Conservation (phyloP, 2,797 vertebrate species). For the Cyprinodon diabolis region DNA sequence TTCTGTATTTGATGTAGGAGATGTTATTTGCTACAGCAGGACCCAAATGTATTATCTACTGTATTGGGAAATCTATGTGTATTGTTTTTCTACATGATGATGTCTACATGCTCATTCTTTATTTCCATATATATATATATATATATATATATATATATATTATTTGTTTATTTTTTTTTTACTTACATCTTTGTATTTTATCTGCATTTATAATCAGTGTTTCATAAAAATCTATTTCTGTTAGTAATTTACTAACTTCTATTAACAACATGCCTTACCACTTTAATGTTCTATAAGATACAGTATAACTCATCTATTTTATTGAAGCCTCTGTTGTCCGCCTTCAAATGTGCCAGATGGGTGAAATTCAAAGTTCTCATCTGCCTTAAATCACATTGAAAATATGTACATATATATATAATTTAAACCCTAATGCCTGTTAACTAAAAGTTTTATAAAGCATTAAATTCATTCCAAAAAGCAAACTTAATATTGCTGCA, state of each 20-base stretch:
- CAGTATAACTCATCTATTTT: not conserved
- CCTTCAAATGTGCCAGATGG: not conserved
- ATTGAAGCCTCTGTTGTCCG: not conserved
- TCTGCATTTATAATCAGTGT: too few relatives aligned
- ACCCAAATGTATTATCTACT: too few relatives aligned
- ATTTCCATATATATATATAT: too few relatives aligned
- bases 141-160: too few relatives aligned
- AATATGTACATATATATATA: not conserved
- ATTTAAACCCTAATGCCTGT: not conserved
- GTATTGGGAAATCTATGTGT: too few relatives aligned
- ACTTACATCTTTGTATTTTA: too few relatives aligned
- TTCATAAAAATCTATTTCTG: not conserved
- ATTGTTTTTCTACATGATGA: too few relatives aligned
- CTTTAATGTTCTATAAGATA: not conserved
- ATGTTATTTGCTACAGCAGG: not conserved
- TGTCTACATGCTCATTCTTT: too few relatives aligned
- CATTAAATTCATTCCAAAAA: not conserved
- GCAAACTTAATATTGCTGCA: not conserved
- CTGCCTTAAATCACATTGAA: not conserved
- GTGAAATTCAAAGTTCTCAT: not conserved
- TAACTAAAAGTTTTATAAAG: not conserved
- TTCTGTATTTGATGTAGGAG: not conserved
- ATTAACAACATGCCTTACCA: not conserved
- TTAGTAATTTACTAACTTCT: not conserved
- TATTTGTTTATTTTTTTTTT: too few relatives aligned